These are phyloP conservation scores for Celastrina argiolus DNA, from an alignment of 2,888 invertebrate genomes.

Conservation along the genomic window DNA sequence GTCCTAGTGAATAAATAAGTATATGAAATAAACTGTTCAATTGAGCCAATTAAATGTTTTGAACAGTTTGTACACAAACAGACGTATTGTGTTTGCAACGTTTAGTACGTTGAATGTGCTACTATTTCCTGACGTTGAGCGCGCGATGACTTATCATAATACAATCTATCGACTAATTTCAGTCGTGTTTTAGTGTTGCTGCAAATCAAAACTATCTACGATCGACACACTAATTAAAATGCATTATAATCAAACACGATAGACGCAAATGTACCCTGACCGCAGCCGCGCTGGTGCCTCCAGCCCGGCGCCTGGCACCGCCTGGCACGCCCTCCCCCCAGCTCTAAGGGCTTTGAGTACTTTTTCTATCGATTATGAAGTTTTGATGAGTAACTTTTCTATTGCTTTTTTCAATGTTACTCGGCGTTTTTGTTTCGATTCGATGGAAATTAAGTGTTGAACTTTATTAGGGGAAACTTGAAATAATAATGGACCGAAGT, in stretches of 20 bases:
- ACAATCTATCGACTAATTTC: neutral
- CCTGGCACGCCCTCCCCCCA: slow-evolving; percentile 48
- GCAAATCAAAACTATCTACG: neutral
- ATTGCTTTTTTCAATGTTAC: slow-evolving; percentile 21
- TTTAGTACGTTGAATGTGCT: too few species aligned
- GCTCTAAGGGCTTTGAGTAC: slow-evolving; percentile 41
- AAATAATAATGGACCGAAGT: neutral
- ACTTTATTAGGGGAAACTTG: neutral
- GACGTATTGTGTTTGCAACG: too few species aligned
- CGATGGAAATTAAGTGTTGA: neutral
- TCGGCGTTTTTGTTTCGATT: slow-evolving; percentile 13
- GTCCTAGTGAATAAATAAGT: too few species aligned
- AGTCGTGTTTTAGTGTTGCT: neutral
- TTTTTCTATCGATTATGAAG: slow-evolving; percentile 25
- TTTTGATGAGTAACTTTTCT: slow-evolving; percentile 23
- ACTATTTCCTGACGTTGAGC: too few species aligned
- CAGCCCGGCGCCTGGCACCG: slow-evolving; percentile 52
- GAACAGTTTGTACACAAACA: too few species aligned
- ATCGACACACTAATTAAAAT: neutral
- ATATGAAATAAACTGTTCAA: too few species aligned
- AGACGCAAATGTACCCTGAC: slow-evolving; percentile 44
- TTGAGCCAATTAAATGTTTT: too few species aligned
- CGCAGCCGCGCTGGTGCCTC: slow-evolving; percentile 29
- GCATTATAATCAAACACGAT: slow-evolving; percentile 37
- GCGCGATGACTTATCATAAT: too few species aligned